Evolutionary conservation across 2,888 invertebrate genomes (phyloP), one percentile per base, ranked within the genome.

Genomic region (Limnephilus auricula): DNA sequence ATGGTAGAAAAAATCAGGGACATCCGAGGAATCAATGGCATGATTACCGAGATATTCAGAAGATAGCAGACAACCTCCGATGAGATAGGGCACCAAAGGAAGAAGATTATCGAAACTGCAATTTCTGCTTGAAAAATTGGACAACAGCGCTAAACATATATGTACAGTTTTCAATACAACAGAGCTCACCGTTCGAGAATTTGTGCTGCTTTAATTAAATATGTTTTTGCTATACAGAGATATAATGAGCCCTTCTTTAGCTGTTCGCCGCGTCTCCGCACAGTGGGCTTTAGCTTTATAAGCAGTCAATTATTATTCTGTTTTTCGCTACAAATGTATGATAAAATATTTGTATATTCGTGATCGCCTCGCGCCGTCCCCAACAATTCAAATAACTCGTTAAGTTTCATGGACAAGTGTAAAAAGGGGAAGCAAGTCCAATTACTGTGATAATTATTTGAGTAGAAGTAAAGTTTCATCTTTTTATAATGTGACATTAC

Each of bases 291-390:
- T 13, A 9, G 13, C 80, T 32, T 32, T 80, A 31, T 80, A 18
- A 15, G 31, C 80, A 82, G 5, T 32, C 13, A 82, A 18, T 80
- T 82, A 32, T 82, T 65, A 65, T 65, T 65, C 65, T 65, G 25
- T 25, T 65, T 31, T 78, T 87, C 9, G 32, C 50, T 65, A 65
- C 50, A 87, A 87, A 87, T 78, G 50, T 31, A 87, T 87, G 78
- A 45, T 78, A 87, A 88, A 78, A 34, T 37, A 34, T 78, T 88
- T 78, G 30, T 25, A 32, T 25, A 88, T 88, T 13, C n/a, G 50
- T 32, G 79, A 40, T 79, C n/a, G 15, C 30, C 32, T 79, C 31
- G 79, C 40, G 79, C 25, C 6, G 34, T 34, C 34, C 2, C 18
- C 82, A n/a, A 6, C 34, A 2, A 18, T 32, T 10, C 34, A 32